These are phyloP conservation scores for Dryadula phaetusa DNA, from an alignment of 2,888 invertebrate genomes.

Conservation along the genomic window DNA sequence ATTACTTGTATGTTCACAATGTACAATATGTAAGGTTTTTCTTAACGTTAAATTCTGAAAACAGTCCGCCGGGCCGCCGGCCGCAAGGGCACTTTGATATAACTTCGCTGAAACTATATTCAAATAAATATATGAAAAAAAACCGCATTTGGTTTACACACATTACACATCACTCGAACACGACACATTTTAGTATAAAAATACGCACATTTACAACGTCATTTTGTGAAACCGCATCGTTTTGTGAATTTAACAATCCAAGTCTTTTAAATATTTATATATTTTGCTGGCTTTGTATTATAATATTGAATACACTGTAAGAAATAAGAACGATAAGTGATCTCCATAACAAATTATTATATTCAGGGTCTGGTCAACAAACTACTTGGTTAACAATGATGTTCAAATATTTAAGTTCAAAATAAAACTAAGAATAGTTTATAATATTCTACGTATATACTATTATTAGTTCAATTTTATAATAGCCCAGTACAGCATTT, in stretches of 20 bases:
- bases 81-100: constrained; percentile 80
- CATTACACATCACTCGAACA: constrained; percentile 55
- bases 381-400: background rate
- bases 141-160: constrained; percentile 51
- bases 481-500: background rate
- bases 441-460: background rate
- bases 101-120: constrained; percentile 65
- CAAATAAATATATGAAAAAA: constrained; percentile 38
- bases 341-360: background rate
- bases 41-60: constrained; percentile 76
- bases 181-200: constrained; percentile 53
- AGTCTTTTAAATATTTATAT: constrained; percentile 28
- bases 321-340: constrained; percentile 30
- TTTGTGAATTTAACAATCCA: constrained; percentile 40
- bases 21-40: constrained; percentile 80
- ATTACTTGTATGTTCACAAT: constrained; percentile 83
- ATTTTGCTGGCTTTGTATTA: constrained; percentile 22
- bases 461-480: background rate
- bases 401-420: background rate
- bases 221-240: constrained; percentile 46
- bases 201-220: constrained; percentile 49
- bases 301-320: constrained; percentile 26
- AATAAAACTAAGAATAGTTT: background rate
- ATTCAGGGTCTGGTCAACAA: background rate
- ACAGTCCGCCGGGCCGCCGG: constrained; percentile 79